Evolutionary conservation across 2,113 vertebrate genomes (phyloP).

Genomic region (Urocynchramus pylzowi): DNA sequence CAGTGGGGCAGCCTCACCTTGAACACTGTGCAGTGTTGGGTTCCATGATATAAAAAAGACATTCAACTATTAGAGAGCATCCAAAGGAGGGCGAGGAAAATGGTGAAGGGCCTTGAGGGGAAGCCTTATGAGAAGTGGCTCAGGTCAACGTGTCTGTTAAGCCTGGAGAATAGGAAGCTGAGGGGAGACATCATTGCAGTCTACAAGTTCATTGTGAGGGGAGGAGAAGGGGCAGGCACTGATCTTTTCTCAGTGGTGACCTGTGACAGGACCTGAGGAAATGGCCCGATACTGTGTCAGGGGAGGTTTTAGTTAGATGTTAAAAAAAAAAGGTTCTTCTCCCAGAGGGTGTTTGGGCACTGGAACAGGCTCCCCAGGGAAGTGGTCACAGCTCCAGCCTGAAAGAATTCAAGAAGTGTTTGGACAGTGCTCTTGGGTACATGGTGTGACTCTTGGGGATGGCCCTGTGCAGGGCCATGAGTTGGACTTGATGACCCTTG

Average conservation of each 20-base stretch:
- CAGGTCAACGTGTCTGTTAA: neutral
- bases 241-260: neutral
- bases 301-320: neutral
- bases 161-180: neutral
- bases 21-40: neutral
- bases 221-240: neutral
- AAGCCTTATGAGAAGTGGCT: accelerated
- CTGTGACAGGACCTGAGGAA: neutral
- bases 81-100: neutral
- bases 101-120: neutral
- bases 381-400: neutral
- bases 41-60: neutral
- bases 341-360: no score
- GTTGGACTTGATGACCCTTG: neutral
- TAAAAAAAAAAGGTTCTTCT: neutral
- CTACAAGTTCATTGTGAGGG: neutral
- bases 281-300: neutral
- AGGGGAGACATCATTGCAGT: neutral
- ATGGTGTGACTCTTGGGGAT: neutral
- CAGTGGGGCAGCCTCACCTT: neutral
- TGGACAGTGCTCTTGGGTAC: accelerated
- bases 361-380: neutral
- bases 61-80: neutral
- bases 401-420: neutral
- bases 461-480: neutral